Evolutionary conservation across 2,888 invertebrate genomes (phyloP).

Genomic region (Myopa tessellatipennis): DNA sequence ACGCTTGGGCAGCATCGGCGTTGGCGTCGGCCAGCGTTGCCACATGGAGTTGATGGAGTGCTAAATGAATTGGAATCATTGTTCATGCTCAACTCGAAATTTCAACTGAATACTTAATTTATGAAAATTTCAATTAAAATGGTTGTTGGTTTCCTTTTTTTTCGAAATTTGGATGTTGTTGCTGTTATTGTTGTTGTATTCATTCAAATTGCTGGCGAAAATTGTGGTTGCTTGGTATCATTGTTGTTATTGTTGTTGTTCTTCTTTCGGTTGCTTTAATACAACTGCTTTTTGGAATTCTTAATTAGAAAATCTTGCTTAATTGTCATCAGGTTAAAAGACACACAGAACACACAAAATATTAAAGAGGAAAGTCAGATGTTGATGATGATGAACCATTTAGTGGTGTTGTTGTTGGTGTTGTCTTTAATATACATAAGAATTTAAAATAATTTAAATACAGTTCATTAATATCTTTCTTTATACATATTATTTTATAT

Average conservation of each 20-base stretch:
- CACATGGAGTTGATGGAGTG: conserved; percentile 37
- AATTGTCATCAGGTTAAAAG: background rate
- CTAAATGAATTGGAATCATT: conserved; percentile 41
- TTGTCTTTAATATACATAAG: background rate
- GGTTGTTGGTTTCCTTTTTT: conserved; percentile 8
- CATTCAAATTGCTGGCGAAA: background rate
- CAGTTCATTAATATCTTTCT: too few species aligned
- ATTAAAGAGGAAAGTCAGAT: background rate
- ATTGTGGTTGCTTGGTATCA: background rate
- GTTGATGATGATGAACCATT: background rate
- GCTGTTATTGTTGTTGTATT: background rate
- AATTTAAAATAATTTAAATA: too few species aligned
- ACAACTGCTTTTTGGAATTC: conserved; percentile 25
- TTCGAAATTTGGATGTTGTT: background rate
- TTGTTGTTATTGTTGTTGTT: background rate
- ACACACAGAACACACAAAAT: background rate
- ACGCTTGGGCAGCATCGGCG: background rate
- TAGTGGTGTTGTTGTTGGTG: background rate
- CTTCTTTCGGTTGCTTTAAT: background rate
- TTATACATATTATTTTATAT: too few species aligned
- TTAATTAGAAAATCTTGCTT: conserved; percentile 28
- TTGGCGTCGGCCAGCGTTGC: background rate
- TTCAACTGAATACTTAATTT: conserved; percentile 32
- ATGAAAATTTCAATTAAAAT: conserved; percentile 25
- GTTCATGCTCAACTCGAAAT: conserved; percentile 15